A percentile compares a stretch with the other conserved stretches of the same genome.
Evolutionary conservation across 2,113 vertebrate species (phyloP).

Genomic region (Phylloscopus trochilus): DNA sequence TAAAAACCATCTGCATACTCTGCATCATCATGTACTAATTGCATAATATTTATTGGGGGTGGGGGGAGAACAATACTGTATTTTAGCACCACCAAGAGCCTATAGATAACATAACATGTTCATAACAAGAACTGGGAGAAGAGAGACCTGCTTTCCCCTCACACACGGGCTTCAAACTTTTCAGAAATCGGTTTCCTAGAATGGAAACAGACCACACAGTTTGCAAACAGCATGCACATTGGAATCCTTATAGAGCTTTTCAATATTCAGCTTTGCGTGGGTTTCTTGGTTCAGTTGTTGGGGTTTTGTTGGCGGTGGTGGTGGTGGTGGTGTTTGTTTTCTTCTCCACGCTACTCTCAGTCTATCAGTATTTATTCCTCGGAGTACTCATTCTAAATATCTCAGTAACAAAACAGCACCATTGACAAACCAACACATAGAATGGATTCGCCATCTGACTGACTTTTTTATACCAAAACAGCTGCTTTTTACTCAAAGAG

Average conservation of each 20-base stretch:
- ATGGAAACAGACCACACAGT: neutral
- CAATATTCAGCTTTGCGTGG: neutral
- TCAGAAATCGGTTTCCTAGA: neutral
- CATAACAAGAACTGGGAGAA: neutral
- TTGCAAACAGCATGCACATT: neutral
- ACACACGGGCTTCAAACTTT: neutral
- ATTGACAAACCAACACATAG: neutral
- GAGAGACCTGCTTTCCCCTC: neutral
- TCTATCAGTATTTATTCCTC: neutral
- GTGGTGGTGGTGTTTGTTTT: neutral
- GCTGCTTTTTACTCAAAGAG: neutral
- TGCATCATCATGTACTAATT: slow-evolving; percentile 12
- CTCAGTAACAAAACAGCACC: neutral
- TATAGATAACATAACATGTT: neutral
- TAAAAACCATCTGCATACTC: slow-evolving; percentile 44
- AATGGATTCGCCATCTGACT: neutral
- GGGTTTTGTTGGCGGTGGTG: neutral
- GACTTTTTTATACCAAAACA: neutral
- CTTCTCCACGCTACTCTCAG: neutral
- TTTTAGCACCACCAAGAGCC: slow-evolving; percentile 42
- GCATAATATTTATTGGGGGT: neutral
- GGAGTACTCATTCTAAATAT: neutral
- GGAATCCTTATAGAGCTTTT: neutral
- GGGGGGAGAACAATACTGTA: neutral
- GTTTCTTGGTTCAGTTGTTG: neutral